Evolutionary conservation across 1,140 invertebrate genomes (phyloP).

Genomic region (Drosophila ohnishii): DNA sequence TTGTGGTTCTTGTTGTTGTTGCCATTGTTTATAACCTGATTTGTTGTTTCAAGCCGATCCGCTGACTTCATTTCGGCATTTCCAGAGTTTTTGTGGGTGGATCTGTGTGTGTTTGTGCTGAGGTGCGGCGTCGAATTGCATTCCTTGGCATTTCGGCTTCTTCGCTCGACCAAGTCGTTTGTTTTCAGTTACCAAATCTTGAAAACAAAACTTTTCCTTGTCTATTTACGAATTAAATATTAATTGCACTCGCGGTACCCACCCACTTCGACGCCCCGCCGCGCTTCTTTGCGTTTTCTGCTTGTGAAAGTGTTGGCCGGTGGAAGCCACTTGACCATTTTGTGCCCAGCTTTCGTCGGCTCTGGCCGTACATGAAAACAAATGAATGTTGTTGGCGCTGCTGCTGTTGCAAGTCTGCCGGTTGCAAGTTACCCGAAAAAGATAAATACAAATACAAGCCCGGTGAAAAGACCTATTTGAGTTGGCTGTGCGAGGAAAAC

Average conservation of each 20-base stretch:
- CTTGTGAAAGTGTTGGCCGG: conserved; percentile 72
- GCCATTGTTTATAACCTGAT: conserved; percentile 11
- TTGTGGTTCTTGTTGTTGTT: conserved; percentile 12
- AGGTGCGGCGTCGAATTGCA: conserved; percentile 31
- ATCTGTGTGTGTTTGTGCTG: conserved; percentile 6
- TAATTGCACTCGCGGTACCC: conserved; percentile 53
- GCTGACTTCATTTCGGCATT: conserved; percentile 43
- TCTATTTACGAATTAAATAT: conserved; percentile 76
- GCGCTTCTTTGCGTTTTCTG: conserved; percentile 28
- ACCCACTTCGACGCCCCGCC: conserved; percentile 23
- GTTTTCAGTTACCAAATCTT: conserved; percentile 59
- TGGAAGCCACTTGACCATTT: conserved; percentile 80
- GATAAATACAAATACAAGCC: conserved; percentile 42
- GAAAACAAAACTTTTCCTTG: conserved; percentile 71
- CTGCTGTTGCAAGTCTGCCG: conserved; percentile 21
- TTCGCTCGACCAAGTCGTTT: conserved; percentile 52
- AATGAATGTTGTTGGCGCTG: conserved; percentile 49
- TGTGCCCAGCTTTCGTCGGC: conserved; percentile 66
- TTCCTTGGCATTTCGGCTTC: conserved; percentile 43
- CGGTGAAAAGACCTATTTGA: conserved; percentile 42
- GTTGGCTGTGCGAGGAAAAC: conserved; percentile 15
- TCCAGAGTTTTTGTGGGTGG: conserved; percentile 28
- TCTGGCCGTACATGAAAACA: conserved; percentile 60
- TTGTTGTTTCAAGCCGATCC: conserved; percentile 13
- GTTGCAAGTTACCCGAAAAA: conserved; percentile 59